Conservation (phyloP, 2,888 invertebrate species). For the Phaedon cochleariae region DNA sequence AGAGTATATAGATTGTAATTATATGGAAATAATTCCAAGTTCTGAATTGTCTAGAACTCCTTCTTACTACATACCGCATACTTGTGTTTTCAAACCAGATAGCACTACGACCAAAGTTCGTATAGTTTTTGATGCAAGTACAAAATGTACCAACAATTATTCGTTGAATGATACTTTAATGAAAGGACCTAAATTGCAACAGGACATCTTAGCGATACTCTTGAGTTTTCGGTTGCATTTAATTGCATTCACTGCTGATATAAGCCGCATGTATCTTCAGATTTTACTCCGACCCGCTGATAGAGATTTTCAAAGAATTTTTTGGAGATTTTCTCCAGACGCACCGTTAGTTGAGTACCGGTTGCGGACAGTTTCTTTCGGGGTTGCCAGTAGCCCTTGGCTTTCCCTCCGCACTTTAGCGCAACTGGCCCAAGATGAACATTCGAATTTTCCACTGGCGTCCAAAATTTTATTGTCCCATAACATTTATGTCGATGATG, state of each 20-base stretch:
- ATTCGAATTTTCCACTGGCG: background rate
- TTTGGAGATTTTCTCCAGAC: conserved; percentile 13
- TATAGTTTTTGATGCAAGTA: conserved; percentile 5
- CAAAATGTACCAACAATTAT: background rate
- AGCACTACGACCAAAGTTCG: background rate
- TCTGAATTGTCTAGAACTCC: background rate
- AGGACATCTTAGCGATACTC: too few relatives aligned
- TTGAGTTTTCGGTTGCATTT: too few relatives aligned
- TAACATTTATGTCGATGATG: too few relatives aligned
- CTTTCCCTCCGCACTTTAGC: too few relatives aligned
- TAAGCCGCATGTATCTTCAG: conserved; percentile 8
- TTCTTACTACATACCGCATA: conserved; percentile 1
- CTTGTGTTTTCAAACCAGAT: too few relatives aligned
- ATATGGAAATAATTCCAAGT: conserved; percentile 3
- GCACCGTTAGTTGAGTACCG: too few relatives aligned
- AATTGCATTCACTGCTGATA: too few relatives aligned
- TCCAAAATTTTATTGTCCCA: too few relatives aligned
- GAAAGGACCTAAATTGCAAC: too few relatives aligned
- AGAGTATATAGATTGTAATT: conserved; percentile 3
- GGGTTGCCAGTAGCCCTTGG: too few relatives aligned
- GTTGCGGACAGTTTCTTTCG: too few relatives aligned
- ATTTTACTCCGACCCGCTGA: background rate
- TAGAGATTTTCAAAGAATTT: conserved; percentile 4
- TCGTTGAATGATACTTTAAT: too few relatives aligned
- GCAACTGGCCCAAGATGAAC: background rate